Base-by-base conservation (phyloP, 2,113 vertebrate species). In the Epinephelus lanceolatus region DNA sequence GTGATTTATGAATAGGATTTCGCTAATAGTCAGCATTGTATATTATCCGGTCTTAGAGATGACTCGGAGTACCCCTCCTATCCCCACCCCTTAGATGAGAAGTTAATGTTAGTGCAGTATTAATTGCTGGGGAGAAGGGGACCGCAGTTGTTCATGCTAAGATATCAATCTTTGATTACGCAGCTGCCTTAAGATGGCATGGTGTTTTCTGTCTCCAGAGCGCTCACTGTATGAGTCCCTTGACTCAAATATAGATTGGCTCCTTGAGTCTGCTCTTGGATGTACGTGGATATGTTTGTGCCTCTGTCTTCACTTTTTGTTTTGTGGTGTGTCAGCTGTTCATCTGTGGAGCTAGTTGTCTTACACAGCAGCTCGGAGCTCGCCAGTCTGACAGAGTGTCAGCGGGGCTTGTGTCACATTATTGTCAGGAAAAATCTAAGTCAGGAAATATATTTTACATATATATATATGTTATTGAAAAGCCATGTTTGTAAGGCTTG, bases 321-420 rank as follows among this genome's bases (percentile, higher is more conserved):
- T 87, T 87, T 81, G 63, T 78, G 86, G 74, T 11, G 57, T 78
- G 88, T 93, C 92, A 91, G 90, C 90, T 79, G 60, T 89, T 87
- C 71, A 53, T 88, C 76, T 52, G 73, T 40, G 19, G 59, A 61
- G 84, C 81, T 72, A 71, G 66, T 77, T 80, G 80, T 85, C 86
- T 84, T 77, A 77, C 74, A 51, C 85, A 85, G 88, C 88, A 84
- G 73, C 75, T 82, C 63, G 59, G 57, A 40, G 71, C 66, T 76
- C 11, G 7, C 52, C 67, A 61, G 66, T 21, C 62, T 84, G 86
- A 81, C 84, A 75, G 25, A 17, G 78, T 81, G 91, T 80, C 86
- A 79, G 72, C 3, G 5, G 53, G 40, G 37, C 42, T 80, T 37
- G 56, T 81, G 59, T 86, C 85, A 79, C 62, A 84, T 45, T 60